These are phyloP conservation scores for Pyralis farinalis DNA, from an alignment of 2,888 invertebrate species.

Conservation along the genomic window DNA sequence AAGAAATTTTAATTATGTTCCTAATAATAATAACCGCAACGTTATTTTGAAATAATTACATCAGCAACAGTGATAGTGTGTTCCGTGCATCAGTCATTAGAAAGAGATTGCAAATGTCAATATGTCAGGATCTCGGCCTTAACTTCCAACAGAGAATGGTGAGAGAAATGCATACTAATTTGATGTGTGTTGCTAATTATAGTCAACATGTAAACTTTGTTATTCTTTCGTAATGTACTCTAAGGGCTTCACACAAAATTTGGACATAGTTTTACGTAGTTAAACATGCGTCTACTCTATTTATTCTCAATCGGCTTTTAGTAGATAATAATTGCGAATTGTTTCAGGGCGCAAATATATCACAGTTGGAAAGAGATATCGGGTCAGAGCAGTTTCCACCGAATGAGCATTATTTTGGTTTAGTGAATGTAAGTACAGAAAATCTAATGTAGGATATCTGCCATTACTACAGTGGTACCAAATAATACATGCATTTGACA, in stretches of 20 bases:
- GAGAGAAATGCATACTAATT: constrained; percentile 45
- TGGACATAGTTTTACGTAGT: not conserved
- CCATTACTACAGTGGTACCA: not conserved
- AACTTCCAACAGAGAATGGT: constrained; percentile 81
- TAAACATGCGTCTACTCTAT: constrained; percentile 8
- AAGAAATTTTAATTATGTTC: constrained; percentile 55
- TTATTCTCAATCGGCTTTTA: constrained; percentile 28
- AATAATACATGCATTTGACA: no score
- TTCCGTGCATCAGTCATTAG: constrained; percentile 51
- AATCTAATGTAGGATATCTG: constrained; percentile 3
- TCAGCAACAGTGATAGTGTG: constrained; percentile 39
- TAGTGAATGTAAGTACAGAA: constrained; percentile 94
- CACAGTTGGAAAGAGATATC: constrained; percentile 99
- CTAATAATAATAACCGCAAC: constrained; percentile 42
- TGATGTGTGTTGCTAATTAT: constrained; percentile 29
- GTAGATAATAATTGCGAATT: constrained; percentile 10
- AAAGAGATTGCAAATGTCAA: constrained; percentile 80
- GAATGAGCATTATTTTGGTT: constrained; percentile 99
- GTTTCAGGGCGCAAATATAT: constrained; percentile 97
- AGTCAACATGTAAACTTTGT: constrained; percentile 12
- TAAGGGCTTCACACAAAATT: constrained; percentile 1
- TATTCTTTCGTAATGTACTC: constrained; percentile 5
- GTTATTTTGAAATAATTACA: constrained; percentile 35
- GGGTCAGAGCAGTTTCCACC: constrained; percentile 98
- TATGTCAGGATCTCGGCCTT: constrained; percentile 81